Conservation (phyloP, 2,888 invertebrate species). For the Ganaspis brasiliensis region DNA sequence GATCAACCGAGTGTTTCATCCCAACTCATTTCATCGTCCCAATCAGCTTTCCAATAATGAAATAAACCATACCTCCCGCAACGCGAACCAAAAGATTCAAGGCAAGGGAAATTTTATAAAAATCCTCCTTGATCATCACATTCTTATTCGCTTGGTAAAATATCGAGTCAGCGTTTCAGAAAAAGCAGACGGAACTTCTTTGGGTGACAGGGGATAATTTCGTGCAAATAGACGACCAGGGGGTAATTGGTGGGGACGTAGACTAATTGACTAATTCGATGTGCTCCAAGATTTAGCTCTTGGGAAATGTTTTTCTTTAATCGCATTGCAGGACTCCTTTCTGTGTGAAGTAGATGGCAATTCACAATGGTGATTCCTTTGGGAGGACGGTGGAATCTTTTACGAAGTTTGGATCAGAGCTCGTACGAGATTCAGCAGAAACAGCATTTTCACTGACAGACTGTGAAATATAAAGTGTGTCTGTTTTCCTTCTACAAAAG, state of each 20-base stretch:
- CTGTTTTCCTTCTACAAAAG: background rate
- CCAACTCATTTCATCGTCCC: conserved; percentile 51
- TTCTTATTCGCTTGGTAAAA: background rate
- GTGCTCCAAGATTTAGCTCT: conserved; percentile 32
- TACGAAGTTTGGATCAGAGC: conserved; percentile 18
- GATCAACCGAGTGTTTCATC: conserved; percentile 39
- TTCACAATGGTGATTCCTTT: conserved; percentile 40
- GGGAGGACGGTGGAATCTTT: conserved; percentile 34
- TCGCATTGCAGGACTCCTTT: conserved; percentile 33
- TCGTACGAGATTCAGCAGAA: background rate
- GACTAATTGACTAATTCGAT: conserved; percentile 42
- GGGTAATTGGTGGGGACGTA: conserved; percentile 13
- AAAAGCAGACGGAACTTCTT: conserved; percentile 12
- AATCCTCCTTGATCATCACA: background rate
- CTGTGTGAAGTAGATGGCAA: conserved; percentile 36
- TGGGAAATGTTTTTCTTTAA: conserved; percentile 41
- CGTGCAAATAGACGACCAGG: background rate
- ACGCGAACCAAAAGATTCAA: conserved; percentile 34
- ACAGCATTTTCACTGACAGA: conserved; percentile 11
- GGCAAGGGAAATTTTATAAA: conserved; percentile 41
- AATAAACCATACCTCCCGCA: conserved; percentile 62
- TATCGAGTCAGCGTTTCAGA: conserved; percentile 1
- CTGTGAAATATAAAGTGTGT: background rate
- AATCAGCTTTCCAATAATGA: conserved; percentile 69
- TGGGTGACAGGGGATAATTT: background rate